A percentile compares a stretch with the other conserved stretches of the same genome.
These are phyloP conservation scores for Strigamia transsilvanica DNA, from an alignment of 2,888 invertebrate species.

Conservation along the genomic window DNA sequence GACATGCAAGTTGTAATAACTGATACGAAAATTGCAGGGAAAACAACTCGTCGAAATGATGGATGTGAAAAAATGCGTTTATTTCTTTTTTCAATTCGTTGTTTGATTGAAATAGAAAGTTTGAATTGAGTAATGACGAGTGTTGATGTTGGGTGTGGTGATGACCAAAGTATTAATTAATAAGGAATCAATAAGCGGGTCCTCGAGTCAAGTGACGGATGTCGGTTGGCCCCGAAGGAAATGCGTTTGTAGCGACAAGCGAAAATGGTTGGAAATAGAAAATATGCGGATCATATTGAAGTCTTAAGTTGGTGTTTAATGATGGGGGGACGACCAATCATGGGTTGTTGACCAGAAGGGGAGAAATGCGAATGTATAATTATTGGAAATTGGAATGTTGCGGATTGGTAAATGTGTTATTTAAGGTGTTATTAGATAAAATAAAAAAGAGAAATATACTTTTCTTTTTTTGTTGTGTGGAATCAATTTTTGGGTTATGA, in stretches of 20 bases:
- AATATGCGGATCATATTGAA: background rate
- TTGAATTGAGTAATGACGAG: background rate
- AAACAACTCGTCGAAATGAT: background rate
- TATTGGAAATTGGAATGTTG: conserved; percentile 14
- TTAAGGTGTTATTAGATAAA: background rate
- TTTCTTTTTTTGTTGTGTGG: background rate
- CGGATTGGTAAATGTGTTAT: background rate
- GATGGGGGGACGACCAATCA: background rate
- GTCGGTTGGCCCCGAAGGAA: background rate
- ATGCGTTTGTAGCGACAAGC: background rate
- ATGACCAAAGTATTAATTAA: background rate
- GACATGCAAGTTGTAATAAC: background rate
- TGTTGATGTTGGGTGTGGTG: conserved; percentile 8
- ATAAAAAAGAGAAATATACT: background rate
- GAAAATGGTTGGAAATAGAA: background rate
- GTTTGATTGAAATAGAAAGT: background rate
- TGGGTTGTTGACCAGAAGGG: conserved; percentile 17
- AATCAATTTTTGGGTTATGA: background rate
- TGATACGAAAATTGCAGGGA: background rate
- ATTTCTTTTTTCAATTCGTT: background rate
- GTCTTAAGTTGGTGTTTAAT: background rate
- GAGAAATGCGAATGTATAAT: conserved; percentile 37
- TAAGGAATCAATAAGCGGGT: background rate
- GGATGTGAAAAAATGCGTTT: background rate
- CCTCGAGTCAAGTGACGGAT: background rate